Base-by-base conservation (phyloP, 1,140 invertebrate genomes). In the Lepidurus packardi region DNA sequence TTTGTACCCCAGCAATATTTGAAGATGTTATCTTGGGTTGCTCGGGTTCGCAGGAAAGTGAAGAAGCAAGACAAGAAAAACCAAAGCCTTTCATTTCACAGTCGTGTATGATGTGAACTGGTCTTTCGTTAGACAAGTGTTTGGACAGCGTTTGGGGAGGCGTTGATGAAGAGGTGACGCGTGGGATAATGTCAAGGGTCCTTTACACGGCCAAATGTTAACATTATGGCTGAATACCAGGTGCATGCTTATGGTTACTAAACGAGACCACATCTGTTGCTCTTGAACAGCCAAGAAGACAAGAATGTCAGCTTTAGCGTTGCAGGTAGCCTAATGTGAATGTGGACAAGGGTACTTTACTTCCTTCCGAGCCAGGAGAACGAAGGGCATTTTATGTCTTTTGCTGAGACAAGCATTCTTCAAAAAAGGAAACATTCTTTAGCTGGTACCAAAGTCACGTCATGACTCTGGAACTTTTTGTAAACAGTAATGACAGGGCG, bases 101-200 rank as follows among this genome's bases (percentile, higher is more conserved):
- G 53, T 9, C 8, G 53, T 65, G 16, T 65, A 7, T n/a, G 6
- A 65, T 65, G 53, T 47, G 45, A 47, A 16, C 45, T 47, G 16
- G 45, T 47, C 45, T 47, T 11, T 10, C 10, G 10, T 16, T 47
- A 16, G 45, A 47, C 21, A 65, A 65, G 53, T 65, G 53, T 65
- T 65, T 65, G 53, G 53, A 65, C n/a, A 65, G 53, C 53, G 13
- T 65, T 21, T 21, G 16, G 21, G 16, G 53, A 34, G 53, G 53
- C 53, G 53, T 65, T 65, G 53, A 65, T 65, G 53, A 65, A 65
- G 53, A 65, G 53, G 53, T 65, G 53, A 65, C 53, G 53, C 53
- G 53, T 65, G 53, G 53, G 53, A 16, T 65, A 65, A 65, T 65
- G 53, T 65, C 53, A 65, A 65, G 53, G 21, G 53, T 21, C 53